Evolutionary conservation across 2,113 vertebrate species (phyloP).

Genomic region (Aythya baeri): DNA sequence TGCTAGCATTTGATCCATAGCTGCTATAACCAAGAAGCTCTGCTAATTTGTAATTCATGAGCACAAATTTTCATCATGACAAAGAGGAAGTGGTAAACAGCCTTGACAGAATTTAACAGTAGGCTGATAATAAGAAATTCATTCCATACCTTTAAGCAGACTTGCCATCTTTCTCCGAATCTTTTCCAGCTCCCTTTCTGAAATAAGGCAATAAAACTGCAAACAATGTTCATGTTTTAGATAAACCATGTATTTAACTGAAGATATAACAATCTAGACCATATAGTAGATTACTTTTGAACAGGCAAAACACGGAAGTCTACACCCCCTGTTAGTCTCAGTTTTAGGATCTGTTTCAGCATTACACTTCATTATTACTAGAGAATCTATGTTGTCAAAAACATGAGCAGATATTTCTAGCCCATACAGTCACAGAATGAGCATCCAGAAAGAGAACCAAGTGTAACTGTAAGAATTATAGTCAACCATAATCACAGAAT

Average conservation of each 20-base stretch:
- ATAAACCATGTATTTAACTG: neutral
- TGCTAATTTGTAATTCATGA: constrained; percentile 15
- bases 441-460: neutral
- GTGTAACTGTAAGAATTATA: neutral
- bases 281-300: neutral
- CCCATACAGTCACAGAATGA: neutral
- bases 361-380: neutral
- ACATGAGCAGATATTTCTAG: neutral
- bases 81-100: neutral
- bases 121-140: neutral
- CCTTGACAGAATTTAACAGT: neutral
- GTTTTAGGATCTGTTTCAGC: neutral
- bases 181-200: neutral
- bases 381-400: neutral
- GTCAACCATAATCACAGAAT: rapidly evolving
- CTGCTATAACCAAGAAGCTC: constrained; percentile 4
- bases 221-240: neutral
- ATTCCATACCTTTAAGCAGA: neutral
- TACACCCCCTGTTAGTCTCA: neutral
- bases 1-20: constrained; percentile 26
- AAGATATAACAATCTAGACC: neutral
- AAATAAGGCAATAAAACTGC: neutral
- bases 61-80: neutral
- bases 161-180: neutral
- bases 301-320: neutral